A percentile compares a stretch with the other conserved stretches of the same genome.
These are phyloP conservation scores for Orthosia incerta DNA, from an alignment of 2,888 invertebrate genomes.

Conservation along the genomic window DNA sequence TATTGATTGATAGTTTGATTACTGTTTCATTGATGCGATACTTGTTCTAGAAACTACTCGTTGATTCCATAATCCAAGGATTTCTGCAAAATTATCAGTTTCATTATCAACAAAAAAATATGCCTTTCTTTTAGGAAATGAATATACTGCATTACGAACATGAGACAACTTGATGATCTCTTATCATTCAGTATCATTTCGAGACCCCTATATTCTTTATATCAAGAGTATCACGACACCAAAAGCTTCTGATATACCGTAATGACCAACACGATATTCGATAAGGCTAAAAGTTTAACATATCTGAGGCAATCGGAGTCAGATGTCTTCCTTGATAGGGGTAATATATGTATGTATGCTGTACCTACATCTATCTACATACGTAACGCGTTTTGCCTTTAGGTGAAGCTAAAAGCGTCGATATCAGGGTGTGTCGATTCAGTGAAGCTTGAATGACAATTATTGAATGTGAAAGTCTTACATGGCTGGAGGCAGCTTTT, in stretches of 20 bases:
- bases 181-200: conserved; percentile 30
- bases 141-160: neutral
- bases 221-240: conserved; percentile 23
- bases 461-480: conserved; percentile 26
- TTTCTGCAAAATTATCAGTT: neutral
- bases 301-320: conserved; percentile 48
- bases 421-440: conserved; percentile 50
- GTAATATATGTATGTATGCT: conserved; percentile 30
- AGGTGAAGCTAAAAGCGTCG: conserved; percentile 35
- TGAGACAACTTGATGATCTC: neutral
- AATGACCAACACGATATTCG: conserved; percentile 50
- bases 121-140: neutral
- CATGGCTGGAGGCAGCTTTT: neutral
- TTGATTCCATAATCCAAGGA: neutral
- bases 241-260: conserved; percentile 46
- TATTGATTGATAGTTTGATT: conserved; percentile 25
- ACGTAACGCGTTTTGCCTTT: conserved; percentile 41
- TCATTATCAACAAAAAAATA: neutral
- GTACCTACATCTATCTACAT: conserved; percentile 1
- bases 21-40: neutral
- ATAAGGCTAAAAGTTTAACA: conserved; percentile 50
- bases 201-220: conserved; percentile 7
- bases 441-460: conserved; percentile 48
- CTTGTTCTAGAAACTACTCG: neutral
- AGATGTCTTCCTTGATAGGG: conserved; percentile 53